Base-by-base conservation (phyloP, 2,797 vertebrate genomes). In the Miichthys miiuy region DNA sequence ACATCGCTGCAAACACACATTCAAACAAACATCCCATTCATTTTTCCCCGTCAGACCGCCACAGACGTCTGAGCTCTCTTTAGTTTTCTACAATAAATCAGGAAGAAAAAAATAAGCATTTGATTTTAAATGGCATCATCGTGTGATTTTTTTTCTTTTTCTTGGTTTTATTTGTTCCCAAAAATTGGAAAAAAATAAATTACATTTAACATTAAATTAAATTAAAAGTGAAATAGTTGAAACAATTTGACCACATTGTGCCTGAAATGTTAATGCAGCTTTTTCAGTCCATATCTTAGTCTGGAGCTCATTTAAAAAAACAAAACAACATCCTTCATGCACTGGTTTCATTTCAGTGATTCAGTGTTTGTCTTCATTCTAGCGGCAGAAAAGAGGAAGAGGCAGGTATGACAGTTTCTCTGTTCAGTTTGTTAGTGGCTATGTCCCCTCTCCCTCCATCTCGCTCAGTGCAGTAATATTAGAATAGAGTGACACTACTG, bases 151-250 rank as follows among this genome's bases (percentile, higher is more conserved):
- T 30, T 38, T 38, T 38, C 8, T 38, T 38, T 38, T 93, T 80
- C 87, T 87, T 83, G 84, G 34, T 38, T 92, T 93, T 90, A 91
- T 92, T 92, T 91, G 86, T 92, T 94, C 89, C 93, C 92, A 88
- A 82, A 87, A 85, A 87, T 61, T 81, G 83, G 85, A 82, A 92
- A 89, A 93, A 91, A 95, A 93, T 91, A 93, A 93, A 94, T 94
- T 92, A 94, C 83, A 94, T 83, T 90, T 87, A 86, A 93, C 85
- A 90, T 94, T 95, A 93, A 93, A 95, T 94, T 94, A 94, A 94
- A 93, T 94, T 94, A 94, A 94, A 94, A 94, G 87, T 90, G 91
- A 93, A 93, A 87, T 69, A 87, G 55, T 82, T 91, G 74, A 92
- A 91, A 91, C 75, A 34, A 88, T 93, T 91, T 82, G 86, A 92